A percentile compares a stretch with the other conserved stretches of the same genome.
Conservation (phyloP, 2,113 vertebrate genomes). For the Urocolius indicus region DNA sequence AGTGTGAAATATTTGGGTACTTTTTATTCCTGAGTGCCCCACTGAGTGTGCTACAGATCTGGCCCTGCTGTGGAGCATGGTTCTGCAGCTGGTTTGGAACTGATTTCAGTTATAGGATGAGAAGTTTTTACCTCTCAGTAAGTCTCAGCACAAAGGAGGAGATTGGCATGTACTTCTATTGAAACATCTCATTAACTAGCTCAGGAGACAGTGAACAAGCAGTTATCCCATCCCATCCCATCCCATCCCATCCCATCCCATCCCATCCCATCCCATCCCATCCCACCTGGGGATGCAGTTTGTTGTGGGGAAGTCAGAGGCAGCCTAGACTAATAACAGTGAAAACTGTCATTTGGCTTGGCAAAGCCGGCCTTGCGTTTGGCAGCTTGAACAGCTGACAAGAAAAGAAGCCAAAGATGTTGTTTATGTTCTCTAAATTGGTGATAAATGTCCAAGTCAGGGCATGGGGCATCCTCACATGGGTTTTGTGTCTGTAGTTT, state of each 20-base stretch:
- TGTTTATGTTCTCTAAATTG: background rate
- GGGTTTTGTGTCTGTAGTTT: background rate
- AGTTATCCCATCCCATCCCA: too few species aligned
- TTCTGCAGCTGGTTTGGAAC: background rate
- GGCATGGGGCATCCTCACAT: rapidly evolving
- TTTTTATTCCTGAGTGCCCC: background rate
- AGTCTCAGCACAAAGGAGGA: background rate
- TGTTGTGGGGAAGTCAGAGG: background rate
- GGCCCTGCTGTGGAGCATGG: background rate
- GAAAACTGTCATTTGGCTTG: background rate
- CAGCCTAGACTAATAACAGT: background rate
- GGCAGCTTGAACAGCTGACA: background rate
- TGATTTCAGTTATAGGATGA: too few species aligned
- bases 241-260: too few species aligned
- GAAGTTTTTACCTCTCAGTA: background rate
- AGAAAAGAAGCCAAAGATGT: background rate
- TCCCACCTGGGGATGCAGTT: too few species aligned
- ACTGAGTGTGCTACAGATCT: background rate
- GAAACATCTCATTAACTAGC: background rate
- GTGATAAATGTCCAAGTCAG: background rate
- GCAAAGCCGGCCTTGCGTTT: background rate
- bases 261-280: too few species aligned
- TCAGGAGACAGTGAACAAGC: rapidly evolving
- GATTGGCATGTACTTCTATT: background rate
- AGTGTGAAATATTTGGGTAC: background rate